Evolutionary conservation across 2,888 invertebrate genomes (phyloP), one percentile per base, ranked within the genome.

Genomic region (Pandemis corylana): DNA sequence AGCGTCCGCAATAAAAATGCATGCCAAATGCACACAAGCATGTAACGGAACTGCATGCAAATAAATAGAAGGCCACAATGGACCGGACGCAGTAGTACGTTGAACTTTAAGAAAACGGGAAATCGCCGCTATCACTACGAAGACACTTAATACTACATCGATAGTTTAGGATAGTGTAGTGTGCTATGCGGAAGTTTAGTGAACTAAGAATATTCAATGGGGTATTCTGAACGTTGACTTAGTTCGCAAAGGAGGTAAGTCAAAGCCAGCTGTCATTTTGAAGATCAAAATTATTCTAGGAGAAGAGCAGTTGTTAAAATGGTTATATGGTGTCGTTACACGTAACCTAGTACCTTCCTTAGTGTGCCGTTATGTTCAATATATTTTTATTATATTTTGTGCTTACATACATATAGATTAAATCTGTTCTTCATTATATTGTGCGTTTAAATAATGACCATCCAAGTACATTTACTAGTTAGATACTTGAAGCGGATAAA

Each of bases 41-140:
- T 36, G 3, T 12, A 67, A 41, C 15, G 51, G 36, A 28, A 67
- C 36, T 36, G 41, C 53, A 53, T 41, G n/a, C 41, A 42, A 15
- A 62, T 68, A 62, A 44, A 61, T 63, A 51, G 79, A 75, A 78
- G 71, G 67, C 53, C 53, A 77, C 77, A 80, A 77, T 77, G 76
- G 74, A 76, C 49, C 76, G 76, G 77, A 80, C 80, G 80, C 78
- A 78, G 79, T 74, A 77, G 77, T 79, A 76, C 81, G 78, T 82
- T 80, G 80, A 81, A 83, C 80, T 79, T 79, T 77, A 78, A 77
- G 73, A 76, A 80, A 79, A 78, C 77, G 78, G 78, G 77, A 80
- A 81, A 79, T 80, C 79, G 77, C 80, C 76, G 77, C 80, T 79
- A 78, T 78, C 68, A 68, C 72, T 69, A 72, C 65, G 63, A 72